phyloP scores from a whole-genome alignment of 2,888 invertebrate genomes.

The Panopea generosa region DNA sequence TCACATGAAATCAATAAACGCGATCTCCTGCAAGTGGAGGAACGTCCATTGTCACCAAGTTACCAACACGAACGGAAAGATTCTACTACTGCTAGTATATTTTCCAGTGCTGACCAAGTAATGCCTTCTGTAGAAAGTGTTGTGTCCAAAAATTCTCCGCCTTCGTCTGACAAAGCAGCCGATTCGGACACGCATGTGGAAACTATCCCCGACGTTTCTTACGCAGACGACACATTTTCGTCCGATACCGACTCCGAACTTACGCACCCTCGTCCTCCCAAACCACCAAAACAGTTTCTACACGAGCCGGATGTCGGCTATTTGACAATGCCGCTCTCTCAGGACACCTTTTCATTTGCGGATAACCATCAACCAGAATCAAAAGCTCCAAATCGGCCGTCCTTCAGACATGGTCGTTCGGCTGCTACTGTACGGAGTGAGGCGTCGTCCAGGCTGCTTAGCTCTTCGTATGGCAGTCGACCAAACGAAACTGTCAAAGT shows the following conservation, averaged over 20 bases:
- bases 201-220: conserved; percentile 20
- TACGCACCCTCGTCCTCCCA: conserved; percentile 14
- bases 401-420: conserved; percentile 20
- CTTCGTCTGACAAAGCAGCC: conserved; percentile 8
- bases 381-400: conserved; percentile 10
- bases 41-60: too few species aligned
- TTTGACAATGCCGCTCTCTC: conserved; percentile 25
- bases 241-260: conserved; percentile 24
- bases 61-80: too few species aligned
- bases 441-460: conserved; percentile 37
- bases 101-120: conserved; percentile 26
- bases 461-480: conserved; percentile 49
- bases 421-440: conserved; percentile 21
- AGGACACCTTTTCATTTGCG: conserved; percentile 2
- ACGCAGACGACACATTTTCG: not conserved
- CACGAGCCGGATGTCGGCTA: conserved; percentile 27
- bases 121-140: conserved; percentile 52
- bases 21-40: too few species aligned
- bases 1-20: too few species aligned
- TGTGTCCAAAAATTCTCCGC: conserved; percentile 5
- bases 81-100: conserved; percentile 28
- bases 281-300: conserved; percentile 39
- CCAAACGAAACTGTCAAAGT: conserved; percentile 27
- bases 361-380: conserved; percentile 13
- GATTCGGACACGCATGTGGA: conserved; percentile 16